These are phyloP conservation scores for Pissodes strobi DNA, from an alignment of 1,140 invertebrate species.

Conservation along the genomic window DNA sequence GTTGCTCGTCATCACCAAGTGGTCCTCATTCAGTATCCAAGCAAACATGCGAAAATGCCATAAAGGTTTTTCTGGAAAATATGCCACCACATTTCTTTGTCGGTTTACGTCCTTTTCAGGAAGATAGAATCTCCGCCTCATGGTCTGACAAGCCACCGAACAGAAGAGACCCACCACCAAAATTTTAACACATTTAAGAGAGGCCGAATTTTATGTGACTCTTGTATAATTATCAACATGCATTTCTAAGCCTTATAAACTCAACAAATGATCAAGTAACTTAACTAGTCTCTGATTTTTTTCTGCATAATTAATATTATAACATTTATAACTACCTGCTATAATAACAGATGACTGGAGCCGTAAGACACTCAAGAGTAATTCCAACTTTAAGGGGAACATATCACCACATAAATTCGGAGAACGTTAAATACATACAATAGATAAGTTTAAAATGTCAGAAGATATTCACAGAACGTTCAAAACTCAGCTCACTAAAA, in stretches of 20 bases:
- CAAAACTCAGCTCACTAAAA: neutral
- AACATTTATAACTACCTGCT: neutral
- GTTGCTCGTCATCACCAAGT: neutral
- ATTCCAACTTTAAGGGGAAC: neutral
- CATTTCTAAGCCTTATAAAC: neutral
- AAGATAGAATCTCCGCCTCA: neutral
- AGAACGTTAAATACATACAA: neutral
- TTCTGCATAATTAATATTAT: neutral
- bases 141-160: neutral
- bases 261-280: neutral
- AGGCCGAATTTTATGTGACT: neutral
- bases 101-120: neutral
- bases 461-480: neutral
- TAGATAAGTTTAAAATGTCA: neutral
- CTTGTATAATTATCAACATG: too few relatives aligned
- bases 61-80: neutral
- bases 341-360: neutral
- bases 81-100: neutral
- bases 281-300: neutral
- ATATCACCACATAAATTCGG: neutral
- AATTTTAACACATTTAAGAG: neutral
- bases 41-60: neutral
- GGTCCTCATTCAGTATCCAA: neutral
- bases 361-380: too few relatives aligned
- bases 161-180: neutral